Evolutionary conservation across 2,888 invertebrate species (phyloP), one percentile per base, ranked within the genome.

Genomic region (Stomorhina lunata): DNA sequence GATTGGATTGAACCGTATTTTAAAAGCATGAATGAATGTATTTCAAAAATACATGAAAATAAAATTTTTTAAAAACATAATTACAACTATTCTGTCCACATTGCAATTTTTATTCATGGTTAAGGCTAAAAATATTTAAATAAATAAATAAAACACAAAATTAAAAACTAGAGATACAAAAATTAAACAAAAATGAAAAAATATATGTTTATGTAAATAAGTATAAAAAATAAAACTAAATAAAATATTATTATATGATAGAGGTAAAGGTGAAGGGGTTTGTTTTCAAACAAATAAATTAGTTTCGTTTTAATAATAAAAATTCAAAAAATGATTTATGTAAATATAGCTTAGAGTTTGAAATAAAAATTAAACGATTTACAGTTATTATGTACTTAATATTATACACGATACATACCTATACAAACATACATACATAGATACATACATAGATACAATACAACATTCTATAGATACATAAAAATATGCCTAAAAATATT

Each of bases 171-270:
- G 80, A 37, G 25, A 48, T 55, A 65, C 2, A 50, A 55, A 27
- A 48, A 83, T 63, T 76, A 63, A 61, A 15, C 20, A 40, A 71
- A 17, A 71, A 66, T 59, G 45, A 55, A 63, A 61, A 68, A 17
- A 50, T 17, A 32, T 84, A 85, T 87, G 85, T 87, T 88, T 88
- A 87, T 85, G 88, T 89, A 87, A 86, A 86, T 84, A 84, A 77
- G 75, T 73, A 65, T 20, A 20, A 43, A 22, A 61, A 25, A 61
- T 43, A 69, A 76, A 48, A 27, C 7, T 15, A 53, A 65, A 7
- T 69, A 63, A n/a, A 20, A 68, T 68, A 29, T 76, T 83, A 80
- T 83, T 83, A 79, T 85, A 85, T 53, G n/a, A n/a, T n/a, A n/a
- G n/a, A n/a, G n/a, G n/a, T n/a, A n/a, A 45, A 2, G 84, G 84